Evolutionary conservation across 2,797 vertebrate species (phyloP), one percentile per base, ranked within the genome.

Genomic region (Hephaestus fuliginosus): DNA sequence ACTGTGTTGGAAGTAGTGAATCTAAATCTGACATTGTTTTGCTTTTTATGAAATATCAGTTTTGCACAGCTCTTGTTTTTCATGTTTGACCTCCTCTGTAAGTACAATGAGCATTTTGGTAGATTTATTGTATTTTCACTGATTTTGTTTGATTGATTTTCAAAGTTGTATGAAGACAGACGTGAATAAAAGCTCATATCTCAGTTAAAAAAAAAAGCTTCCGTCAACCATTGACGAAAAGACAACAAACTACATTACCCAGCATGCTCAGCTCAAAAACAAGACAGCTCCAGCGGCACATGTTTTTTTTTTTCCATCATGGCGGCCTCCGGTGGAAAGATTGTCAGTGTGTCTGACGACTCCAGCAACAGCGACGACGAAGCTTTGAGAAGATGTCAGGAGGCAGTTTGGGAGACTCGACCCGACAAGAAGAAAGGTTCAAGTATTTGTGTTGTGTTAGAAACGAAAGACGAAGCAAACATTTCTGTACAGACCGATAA

Each of bases 361-460:
- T 93, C 93, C 0, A 94, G 93, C 62, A 95, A 93, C 25, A 92
- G 91, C 4, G 95, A 96, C 33, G 94, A 96, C 5, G 96, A 95
- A 41, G 87, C 58, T 22, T 43, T 93, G 0, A 89, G 82, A 28
- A 88, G 89, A 53, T 90, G 95, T 51, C 92, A 82, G 78, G 96
- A 96, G 81, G 96, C 96, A 0, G 91, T 95, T 12, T 97, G 96
- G 96, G 90, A 90, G 8, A 60, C 61, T 2, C 51, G 28, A 15
- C 0, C 5, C 1, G 22, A 11, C 11, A 51, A 22, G 1, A 53
- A 14, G 0, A 69, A 66, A 88, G 92, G 93, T 94, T 46, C 76
- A 46, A 0, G 36, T 7, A 14, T 3, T 0, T 7, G 25, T 33
- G 1, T 1, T 0, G 0, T 25, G 17, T 43, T 9, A 43, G 6